Evolutionary conservation across 2,888 invertebrate species (phyloP), one percentile per base, ranked within the genome.

Genomic region (Monopis laevigella): DNA sequence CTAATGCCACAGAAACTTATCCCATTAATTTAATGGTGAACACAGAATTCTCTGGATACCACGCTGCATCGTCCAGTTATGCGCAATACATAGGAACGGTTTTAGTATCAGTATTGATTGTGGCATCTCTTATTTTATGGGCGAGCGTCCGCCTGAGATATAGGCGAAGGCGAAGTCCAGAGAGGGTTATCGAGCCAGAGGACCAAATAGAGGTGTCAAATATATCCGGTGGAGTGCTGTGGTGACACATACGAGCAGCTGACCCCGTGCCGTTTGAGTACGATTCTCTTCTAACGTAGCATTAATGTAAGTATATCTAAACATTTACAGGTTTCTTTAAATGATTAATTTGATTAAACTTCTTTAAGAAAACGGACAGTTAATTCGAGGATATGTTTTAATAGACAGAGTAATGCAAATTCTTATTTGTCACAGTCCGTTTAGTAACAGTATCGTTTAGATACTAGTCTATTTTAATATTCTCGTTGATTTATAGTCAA

Each of bases 221-320:
- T 65, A 82, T 82, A 55, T 85, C 86, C 43, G 85, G 87, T 39
- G 83, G 86, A 35, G 88, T 88, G 54, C 75, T 88, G 46, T 88
- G 88, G 88, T 88, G 88, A 88, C 86, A 84, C 59, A 64, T 84
- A 60, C 75, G 83, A 53, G 81, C 81, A 68, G 73, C 78, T 70
- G 80, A 77, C 67, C 73, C 78, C 28, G 81, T 78, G 55, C 84
- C 84, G 68, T 84, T 73, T 71, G 83, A 73, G 71, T 84, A 82
- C 62, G 82, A 82, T 60, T 81, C 82, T 54, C 78, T 82, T 58
- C 65, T 82, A 55, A 81, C 82, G 77, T 82, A 81, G 74, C 71
- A 68, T 56, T 65, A 61, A 65, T 60, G 82, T 82, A 53, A 82
- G 81, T 80, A 59, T 52, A 41, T n/a, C 12, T 28, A 28, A 11